These are phyloP conservation scores for Odontesthes bonariensis DNA, from an alignment of 2,113 vertebrate species.

Conservation along the genomic window DNA sequence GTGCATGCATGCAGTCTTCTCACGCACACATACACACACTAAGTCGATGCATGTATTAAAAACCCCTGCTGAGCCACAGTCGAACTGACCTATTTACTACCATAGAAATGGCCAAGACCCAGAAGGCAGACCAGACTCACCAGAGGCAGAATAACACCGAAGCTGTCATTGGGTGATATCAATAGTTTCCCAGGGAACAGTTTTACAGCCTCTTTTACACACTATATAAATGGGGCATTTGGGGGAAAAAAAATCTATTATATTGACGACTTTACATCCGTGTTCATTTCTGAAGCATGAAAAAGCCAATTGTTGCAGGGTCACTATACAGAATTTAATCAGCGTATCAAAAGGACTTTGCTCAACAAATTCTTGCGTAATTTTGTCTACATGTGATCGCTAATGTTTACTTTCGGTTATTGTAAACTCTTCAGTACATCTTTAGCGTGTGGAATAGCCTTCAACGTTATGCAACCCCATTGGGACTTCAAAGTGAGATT, in stretches of 20 bases:
- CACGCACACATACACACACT: conserved; percentile 4
- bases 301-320: conserved; percentile 31
- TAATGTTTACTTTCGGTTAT: conserved; percentile 9
- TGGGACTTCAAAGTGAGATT: conserved; percentile 79
- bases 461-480: conserved; percentile 69
- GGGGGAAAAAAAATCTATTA: conserved; percentile 49
- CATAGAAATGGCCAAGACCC: conserved; percentile 52
- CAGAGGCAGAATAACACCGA: conserved; percentile 46
- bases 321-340: conserved; percentile 35
- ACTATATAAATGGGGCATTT: conserved; percentile 46
- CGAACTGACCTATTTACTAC: conserved; percentile 71
- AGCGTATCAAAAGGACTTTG: conserved; percentile 23
- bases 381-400: conserved; percentile 4
- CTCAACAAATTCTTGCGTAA: conserved; percentile 13
- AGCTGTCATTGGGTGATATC: conserved; percentile 39
- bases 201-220: conserved; percentile 57
- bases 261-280: conserved; percentile 60
- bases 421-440: conserved; percentile 9
- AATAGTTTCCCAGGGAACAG: conserved; percentile 57
- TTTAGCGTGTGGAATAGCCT: conserved; percentile 43
- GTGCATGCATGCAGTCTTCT: conserved; percentile 19
- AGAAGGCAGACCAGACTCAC: conserved; percentile 48
- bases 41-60: conserved; percentile 38
- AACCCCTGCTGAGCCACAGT: conserved; percentile 55
- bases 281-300: conserved; percentile 50